These are phyloP conservation scores for Sebastes melanostomus DNA, from an alignment of 2,797 vertebrate genomes.

Conservation along the genomic window DNA sequence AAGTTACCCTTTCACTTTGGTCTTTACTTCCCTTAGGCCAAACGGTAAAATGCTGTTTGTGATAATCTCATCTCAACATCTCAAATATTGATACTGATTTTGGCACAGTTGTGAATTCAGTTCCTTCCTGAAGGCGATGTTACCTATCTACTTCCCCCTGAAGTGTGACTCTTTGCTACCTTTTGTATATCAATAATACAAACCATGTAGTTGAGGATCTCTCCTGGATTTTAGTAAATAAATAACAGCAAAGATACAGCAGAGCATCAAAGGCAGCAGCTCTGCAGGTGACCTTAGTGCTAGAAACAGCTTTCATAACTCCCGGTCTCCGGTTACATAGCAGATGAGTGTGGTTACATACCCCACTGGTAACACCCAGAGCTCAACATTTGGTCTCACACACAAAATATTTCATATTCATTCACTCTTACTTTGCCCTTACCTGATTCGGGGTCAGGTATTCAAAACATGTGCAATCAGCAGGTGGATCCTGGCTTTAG, in stretches of 20 bases:
- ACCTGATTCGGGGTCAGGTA: background rate
- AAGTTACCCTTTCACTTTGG: background rate
- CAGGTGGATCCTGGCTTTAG: background rate
- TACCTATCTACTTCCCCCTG: background rate
- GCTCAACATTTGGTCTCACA: background rate
- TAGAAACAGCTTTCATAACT: constrained; percentile 19
- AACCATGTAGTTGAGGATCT: background rate
- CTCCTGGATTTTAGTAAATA: background rate
- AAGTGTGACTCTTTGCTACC: too few species aligned
- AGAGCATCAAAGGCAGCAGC: background rate
- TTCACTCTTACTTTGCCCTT: background rate
- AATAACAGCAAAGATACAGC: background rate
- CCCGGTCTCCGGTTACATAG: constrained; percentile 14
- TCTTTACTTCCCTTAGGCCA: background rate
- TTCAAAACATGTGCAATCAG: background rate
- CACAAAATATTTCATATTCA: background rate
- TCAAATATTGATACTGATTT: background rate
- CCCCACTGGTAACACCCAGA: background rate
- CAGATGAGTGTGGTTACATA: background rate
- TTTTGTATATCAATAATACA: background rate
- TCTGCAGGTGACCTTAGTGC: constrained; percentile 2
- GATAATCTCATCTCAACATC: background rate
- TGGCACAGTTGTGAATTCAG: background rate
- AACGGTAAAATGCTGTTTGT: background rate
- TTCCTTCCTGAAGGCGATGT: background rate